A percentile compares a stretch with the other conserved stretches of the same genome.
Evolutionary conservation across 2,888 invertebrate species (phyloP).

Genomic region (Lochmaea crataegi): DNA sequence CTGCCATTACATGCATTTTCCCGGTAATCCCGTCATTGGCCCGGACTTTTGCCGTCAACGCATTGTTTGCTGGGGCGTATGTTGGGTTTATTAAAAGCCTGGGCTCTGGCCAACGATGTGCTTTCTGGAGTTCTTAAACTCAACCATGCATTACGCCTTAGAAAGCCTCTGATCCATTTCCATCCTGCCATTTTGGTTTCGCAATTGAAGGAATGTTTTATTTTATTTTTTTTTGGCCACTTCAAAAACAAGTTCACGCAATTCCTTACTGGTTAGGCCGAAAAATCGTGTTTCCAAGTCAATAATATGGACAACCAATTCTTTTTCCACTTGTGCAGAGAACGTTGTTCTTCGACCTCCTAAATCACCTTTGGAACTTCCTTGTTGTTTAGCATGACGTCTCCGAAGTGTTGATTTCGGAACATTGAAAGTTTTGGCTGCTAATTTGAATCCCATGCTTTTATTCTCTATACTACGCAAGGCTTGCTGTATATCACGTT

Average conservation of each 20-base stretch:
- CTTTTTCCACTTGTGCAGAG: not conserved
- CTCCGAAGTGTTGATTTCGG: constrained; percentile 1
- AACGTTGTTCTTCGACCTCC: not conserved
- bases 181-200: no score
- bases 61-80: no score
- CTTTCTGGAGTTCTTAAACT: not conserved
- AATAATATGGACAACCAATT: not conserved
- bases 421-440: not conserved
- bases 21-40: no score
- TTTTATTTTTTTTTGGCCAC: no score
- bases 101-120: not conserved
- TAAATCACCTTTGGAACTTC: not conserved
- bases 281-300: not conserved
- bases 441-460: not conserved
- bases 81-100: not conserved
- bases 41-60: no score
- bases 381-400: constrained; percentile 1
- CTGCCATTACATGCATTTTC: no score
- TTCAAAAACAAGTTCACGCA: no score
- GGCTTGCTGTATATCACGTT: constrained; percentile 1
- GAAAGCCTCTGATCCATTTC: not conserved
- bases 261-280: no score
- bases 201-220: no score
- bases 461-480: not conserved
- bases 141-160: not conserved